These are phyloP conservation scores for Molorchus minor DNA, from an alignment of 2,888 invertebrate genomes.

Conservation along the genomic window DNA sequence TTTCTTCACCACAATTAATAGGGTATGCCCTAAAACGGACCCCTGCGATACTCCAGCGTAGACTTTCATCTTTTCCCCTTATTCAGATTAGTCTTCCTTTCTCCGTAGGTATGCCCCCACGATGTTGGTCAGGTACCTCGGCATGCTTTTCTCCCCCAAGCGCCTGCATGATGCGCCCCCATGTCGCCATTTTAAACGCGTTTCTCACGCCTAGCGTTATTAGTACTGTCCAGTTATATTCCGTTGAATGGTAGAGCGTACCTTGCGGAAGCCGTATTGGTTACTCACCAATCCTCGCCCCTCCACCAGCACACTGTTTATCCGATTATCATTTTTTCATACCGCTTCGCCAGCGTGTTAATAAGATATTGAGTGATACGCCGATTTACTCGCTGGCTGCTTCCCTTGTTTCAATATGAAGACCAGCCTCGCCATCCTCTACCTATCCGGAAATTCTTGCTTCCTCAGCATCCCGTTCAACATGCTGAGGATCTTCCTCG, in stretches of 20 bases:
- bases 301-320: constrained; percentile 18
- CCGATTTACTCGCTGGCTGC: background rate
- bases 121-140: background rate
- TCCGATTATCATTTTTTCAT: constrained; percentile 27
- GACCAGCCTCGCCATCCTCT: constrained; percentile 38
- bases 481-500: constrained; percentile 24
- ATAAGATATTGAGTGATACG: constrained; percentile 35
- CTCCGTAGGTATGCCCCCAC: background rate
- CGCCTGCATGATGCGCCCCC: background rate
- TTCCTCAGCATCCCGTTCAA: constrained; percentile 14
- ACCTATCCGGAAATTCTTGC: no score
- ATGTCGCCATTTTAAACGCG: background rate
- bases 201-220: background rate
- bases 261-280: constrained; percentile 34
- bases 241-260: background rate
- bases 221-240: background rate
- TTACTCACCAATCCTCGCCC: constrained; percentile 4
- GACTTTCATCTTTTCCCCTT: background rate
- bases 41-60: background rate
- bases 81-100: background rate
- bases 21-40: no score
- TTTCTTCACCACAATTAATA: no score
- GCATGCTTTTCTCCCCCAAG: background rate
- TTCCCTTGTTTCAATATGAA: constrained; percentile 28
- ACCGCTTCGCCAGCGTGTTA: constrained; percentile 25